Evolutionary conservation across 2,113 vertebrate genomes (phyloP), one percentile per base, ranked within the genome.

Genomic region (Lonchura striata): DNA sequence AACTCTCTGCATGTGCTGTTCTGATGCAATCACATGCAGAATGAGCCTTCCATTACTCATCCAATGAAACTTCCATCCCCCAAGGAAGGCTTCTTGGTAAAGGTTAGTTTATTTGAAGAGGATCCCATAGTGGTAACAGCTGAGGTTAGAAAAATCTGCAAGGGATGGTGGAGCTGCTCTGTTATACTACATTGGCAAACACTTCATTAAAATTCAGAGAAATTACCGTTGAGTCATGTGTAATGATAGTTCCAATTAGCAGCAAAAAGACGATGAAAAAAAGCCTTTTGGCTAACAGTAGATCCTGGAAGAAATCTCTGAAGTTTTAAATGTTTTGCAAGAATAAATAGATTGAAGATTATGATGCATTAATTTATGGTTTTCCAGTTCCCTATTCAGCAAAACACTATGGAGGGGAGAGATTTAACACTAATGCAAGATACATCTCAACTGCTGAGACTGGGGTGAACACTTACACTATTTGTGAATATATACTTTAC

Each of bases 41-140:
- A 89, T 79, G 77, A 13, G 22, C 63, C 90, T 91, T 90, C 90
- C 78, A 94, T 91, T 97, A 88, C 85, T 94, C 90, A 97, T 94
- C 52, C 84, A 68, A 4, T 4, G 83, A 91, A 96, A 79, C 30
- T 52, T 86, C 68, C 52, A 88, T 72, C 37, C 46, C 86, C 49
- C 37, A 50, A 56, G 84, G 79, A 93, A 88, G 44, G 41, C n/a
- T 86, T 88, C 82, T 93, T 71, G 64, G 52, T 85, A 84, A 95
- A 91, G 82, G 75, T 81, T 94, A 86, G 64, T 72, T 90, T 79
- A 91, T 65, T 93, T 90, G 82, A 78, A 79, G 50, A 82, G 41
- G 23, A 87, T 71, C 65, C 76, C 44, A 54, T 11, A 87, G 39
- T 35, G 52, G 59, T 64, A 94, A 77, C 30, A 46, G 75, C 69